Percentiles rank a stretch among this genome's conserved stretches.
These are phyloP conservation scores for Syrmaticus mikado DNA, from an alignment of 2,113 vertebrate genomes.

Conservation along the genomic window DNA sequence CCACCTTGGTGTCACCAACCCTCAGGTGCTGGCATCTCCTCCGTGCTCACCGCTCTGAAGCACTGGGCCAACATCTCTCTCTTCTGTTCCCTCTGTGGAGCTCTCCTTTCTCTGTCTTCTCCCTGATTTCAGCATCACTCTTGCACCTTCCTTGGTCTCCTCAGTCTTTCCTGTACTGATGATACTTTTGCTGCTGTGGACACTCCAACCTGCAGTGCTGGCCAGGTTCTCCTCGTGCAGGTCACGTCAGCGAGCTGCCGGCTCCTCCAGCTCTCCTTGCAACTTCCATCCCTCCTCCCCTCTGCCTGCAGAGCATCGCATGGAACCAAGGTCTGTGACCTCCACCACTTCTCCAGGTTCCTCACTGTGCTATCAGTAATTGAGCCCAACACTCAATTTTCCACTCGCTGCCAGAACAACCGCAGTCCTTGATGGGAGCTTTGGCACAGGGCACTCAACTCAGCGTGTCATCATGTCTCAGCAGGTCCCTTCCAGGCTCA, in stretches of 20 bases:
- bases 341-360: background rate
- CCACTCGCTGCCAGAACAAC: background rate
- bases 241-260: background rate
- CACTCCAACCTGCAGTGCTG: accelerated
- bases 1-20: background rate
- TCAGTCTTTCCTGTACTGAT: background rate
- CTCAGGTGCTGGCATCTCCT: background rate
- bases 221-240: background rate
- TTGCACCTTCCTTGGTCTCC: background rate
- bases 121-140: background rate
- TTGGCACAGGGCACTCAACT: background rate
- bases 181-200: background rate
- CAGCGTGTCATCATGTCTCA: background rate
- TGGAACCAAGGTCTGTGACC: accelerated
- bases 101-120: background rate
- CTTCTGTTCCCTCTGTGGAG: background rate
- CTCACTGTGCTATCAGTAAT: background rate
- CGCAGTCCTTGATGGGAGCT: background rate
- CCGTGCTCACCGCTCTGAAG: background rate
- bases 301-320: accelerated
- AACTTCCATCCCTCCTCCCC: background rate
- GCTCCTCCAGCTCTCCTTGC: background rate
- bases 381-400: background rate
- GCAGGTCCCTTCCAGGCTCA: background rate
- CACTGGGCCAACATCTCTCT: background rate